Percentiles rank a stretch among this genome's conserved stretches.
Evolutionary conservation across 2,797 vertebrate genomes (phyloP).

Genomic region (Enteromius argenteus): DNA sequence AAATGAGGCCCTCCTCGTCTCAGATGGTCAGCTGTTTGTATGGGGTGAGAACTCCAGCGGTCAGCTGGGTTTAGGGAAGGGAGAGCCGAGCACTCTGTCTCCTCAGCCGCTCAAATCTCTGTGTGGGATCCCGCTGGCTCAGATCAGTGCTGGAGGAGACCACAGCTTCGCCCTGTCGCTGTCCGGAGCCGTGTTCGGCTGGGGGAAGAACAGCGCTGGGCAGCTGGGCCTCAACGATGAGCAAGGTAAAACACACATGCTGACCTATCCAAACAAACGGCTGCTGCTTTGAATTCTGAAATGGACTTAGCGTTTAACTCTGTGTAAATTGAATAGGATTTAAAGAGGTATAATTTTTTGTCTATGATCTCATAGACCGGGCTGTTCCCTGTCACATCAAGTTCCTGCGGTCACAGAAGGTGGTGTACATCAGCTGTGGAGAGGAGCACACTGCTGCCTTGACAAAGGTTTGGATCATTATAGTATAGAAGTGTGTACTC

Average conservation of each 20-base stretch:
- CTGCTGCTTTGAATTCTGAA: neutral
- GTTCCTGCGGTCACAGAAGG: conserved; percentile 92
- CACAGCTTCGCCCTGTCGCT: conserved; percentile 89
- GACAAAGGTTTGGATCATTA: conserved; percentile 86
- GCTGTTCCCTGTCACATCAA: conserved; percentile 96
- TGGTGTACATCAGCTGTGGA: conserved; percentile 96
- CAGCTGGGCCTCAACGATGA: conserved; percentile 90
- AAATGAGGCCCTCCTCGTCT: conserved; percentile 67
- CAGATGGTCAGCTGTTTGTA: conserved; percentile 88
- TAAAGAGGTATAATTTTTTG: neutral
- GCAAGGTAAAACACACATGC: conserved; percentile 77
- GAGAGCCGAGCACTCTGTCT: conserved; percentile 69
- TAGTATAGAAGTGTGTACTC: neutral
- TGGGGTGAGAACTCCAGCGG: conserved; percentile 92
- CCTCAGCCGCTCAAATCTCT: conserved; percentile 83
- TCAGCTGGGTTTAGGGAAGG: conserved; percentile 89
- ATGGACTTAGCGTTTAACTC: neutral
- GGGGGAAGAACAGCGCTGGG: conserved; percentile 89
- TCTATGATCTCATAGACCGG: conserved; percentile 79
- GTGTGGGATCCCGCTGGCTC: conserved; percentile 87
- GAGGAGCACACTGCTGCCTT: conserved; percentile 95
- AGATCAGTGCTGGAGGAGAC: conserved; percentile 88
- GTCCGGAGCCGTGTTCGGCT: conserved; percentile 89
- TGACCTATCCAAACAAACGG: neutral
- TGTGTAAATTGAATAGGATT: neutral